Conservation (phyloP, 2,113 vertebrate species). For the Chlorodrepanis virens region DNA sequence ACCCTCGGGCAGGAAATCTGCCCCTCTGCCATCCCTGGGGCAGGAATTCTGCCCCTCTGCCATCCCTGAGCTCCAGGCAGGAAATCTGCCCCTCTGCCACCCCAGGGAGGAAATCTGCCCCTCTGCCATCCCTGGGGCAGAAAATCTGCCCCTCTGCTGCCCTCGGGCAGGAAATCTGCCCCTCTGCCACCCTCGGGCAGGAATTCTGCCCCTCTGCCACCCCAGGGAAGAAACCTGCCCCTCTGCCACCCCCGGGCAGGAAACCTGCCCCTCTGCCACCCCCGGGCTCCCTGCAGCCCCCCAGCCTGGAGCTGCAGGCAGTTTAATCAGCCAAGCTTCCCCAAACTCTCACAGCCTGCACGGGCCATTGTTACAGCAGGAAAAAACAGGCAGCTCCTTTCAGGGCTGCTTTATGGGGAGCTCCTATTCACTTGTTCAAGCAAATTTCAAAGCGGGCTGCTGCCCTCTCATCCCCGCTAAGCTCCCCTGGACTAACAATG, state of each 20-base stretch:
- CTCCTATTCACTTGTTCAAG: constrained; percentile 90
- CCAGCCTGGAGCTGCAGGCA: constrained; percentile 62
- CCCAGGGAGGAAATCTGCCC: not conserved
- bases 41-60: not conserved
- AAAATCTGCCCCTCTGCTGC: no score
- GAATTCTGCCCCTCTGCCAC: not conserved
- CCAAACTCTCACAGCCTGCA: constrained; percentile 67
- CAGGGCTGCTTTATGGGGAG: constrained; percentile 82
- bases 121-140: no score
- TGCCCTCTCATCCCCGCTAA: constrained; percentile 89
- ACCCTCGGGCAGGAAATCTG: not conserved
- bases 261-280: not conserved
- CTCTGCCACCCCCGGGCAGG: no score
- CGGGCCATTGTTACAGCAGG: constrained; percentile 77
- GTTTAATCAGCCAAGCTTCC: constrained; percentile 74
- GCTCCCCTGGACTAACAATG: constrained; percentile 90
- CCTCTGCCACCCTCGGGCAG: no score
- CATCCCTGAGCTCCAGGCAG: not conserved
- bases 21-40: not conserved
- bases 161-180: not conserved
- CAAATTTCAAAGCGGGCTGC: constrained; percentile 92
- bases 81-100: not conserved
- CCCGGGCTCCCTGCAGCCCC: not conserved
- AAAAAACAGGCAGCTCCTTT: constrained; percentile 82
- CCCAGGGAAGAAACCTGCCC: not conserved